Evolutionary conservation across 2,888 invertebrate species (phyloP), one percentile per base, ranked within the genome.

Genomic region (Ormyrus labotus): DNA sequence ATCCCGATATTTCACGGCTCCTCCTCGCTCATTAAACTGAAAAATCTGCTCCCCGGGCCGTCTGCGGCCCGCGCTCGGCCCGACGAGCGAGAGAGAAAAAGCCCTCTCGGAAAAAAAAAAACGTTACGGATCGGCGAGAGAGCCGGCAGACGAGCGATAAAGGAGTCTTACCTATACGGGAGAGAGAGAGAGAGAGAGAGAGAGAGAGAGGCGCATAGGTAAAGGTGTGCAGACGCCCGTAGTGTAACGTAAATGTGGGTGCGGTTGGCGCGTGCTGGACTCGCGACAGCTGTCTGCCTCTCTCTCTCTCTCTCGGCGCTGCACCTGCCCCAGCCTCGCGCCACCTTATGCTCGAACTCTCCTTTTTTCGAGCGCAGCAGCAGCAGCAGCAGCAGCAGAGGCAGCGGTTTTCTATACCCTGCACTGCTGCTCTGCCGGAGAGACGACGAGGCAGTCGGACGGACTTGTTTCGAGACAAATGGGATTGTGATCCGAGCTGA

Each of bases 231-330:
- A 67, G 69, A 71, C 64, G 50, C 47, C 57, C 60, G 81, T 80
- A 78, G 81, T 77, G 81, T 71, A 85, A 84, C 84, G 84, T 85
- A 86, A 86, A 85, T 85, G 86, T 86, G 86, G 85, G 86, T 86
- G 85, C 85, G 86, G 85, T 85, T 87, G 85, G 19, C 84, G 86
- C 85, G 85, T 85, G 86, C 85, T 48, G 57, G 79, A 63, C 79
- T 53, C 69, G 79, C 79, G 79, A 79, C 79, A 79, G 79, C 79
- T 79, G 79, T 76, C 34, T 19, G 19, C 1, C 19, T 19, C 19
- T 19, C 13, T 13, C 13, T 13, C 13, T 13, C 13, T 13, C 13
- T 13, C 19, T 19, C 19, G 58, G 75, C 75, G 55, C 19, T 70
- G 77, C 77, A 70, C 75, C 75, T 75, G 68, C 53, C 47, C 73